phyloP scores from a whole-genome alignment of 2,797 vertebrate genomes.

The Acrossocheilus fasciatus region DNA sequence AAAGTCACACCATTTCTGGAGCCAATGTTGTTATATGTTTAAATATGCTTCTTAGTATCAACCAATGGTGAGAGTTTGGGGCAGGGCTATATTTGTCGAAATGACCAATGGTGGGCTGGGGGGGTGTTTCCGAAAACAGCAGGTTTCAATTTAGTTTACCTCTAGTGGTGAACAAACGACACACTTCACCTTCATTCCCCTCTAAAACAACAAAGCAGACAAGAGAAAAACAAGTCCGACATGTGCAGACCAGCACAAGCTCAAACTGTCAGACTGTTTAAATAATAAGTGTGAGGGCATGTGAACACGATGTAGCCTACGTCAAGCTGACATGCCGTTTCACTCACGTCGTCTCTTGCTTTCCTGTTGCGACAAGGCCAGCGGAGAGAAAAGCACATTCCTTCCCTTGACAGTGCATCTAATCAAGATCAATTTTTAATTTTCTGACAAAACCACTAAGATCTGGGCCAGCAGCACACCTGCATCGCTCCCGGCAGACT shows the following conservation, averaged over 20 bases:
- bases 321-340: conserved; percentile 4
- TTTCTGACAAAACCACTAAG: conserved; percentile 79
- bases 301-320: background rate
- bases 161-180: background rate
- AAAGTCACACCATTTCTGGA: too few relatives aligned
- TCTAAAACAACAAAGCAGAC: background rate
- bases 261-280: background rate
- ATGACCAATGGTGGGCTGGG: background rate
- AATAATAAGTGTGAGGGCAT: background rate
- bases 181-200: background rate
- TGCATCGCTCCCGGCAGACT: conserved; percentile 78
- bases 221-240: background rate
- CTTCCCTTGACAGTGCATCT: conserved; percentile 64
- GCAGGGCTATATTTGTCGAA: too few relatives aligned
- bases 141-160: too few relatives aligned
- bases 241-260: background rate
- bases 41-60: too few relatives aligned
- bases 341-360: conserved; percentile 64
- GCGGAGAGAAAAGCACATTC: conserved; percentile 53
- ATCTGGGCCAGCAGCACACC: conserved; percentile 79
- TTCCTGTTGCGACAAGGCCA: conserved; percentile 65
- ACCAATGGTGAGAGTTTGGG: too few relatives aligned
- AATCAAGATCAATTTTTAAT: conserved; percentile 80
- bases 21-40: too few relatives aligned
- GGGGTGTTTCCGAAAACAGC: background rate